Evolutionary conservation across 2,797 vertebrate genomes (phyloP).

Genomic region (Cynopterus sphinx): DNA sequence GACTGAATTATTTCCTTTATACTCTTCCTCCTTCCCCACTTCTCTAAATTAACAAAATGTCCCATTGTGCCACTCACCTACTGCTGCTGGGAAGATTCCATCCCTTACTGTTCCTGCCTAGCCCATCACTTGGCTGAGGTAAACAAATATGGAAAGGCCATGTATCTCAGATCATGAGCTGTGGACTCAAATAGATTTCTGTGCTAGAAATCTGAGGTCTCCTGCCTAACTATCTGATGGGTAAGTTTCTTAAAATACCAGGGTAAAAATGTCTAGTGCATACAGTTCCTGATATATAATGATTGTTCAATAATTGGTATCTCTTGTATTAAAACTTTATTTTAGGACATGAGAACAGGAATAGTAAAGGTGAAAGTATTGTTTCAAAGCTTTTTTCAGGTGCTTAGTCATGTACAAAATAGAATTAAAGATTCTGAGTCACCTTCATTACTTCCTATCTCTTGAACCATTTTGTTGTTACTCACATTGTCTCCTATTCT

Average conservation of each 20-base stretch:
- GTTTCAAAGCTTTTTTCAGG: neutral
- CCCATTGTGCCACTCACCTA: neutral
- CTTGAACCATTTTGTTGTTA: neutral
- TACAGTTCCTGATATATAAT: neutral
- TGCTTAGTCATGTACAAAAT: slow-evolving; percentile 20
- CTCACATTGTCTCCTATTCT: neutral
- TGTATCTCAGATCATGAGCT: neutral
- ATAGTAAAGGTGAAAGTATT: neutral
- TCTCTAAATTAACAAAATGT: neutral
- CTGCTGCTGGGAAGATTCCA: neutral
- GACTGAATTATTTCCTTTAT: neutral
- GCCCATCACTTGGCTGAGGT: neutral
- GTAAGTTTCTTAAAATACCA: slow-evolving; percentile 20
- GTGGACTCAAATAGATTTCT: neutral
- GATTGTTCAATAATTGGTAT: neutral
- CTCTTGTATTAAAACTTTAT: neutral
- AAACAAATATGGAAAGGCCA: neutral
- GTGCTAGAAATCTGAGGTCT: neutral
- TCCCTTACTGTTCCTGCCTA: neutral
- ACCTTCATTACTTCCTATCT: neutral
- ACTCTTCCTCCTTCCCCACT: rapidly evolving
- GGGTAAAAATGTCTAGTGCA: neutral
- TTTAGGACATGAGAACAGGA: neutral
- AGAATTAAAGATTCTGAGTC: slow-evolving; percentile 26
- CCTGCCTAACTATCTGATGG: neutral